Conservation (phyloP, 1,140 invertebrate species). For the Drosophila oshimai region DNA sequence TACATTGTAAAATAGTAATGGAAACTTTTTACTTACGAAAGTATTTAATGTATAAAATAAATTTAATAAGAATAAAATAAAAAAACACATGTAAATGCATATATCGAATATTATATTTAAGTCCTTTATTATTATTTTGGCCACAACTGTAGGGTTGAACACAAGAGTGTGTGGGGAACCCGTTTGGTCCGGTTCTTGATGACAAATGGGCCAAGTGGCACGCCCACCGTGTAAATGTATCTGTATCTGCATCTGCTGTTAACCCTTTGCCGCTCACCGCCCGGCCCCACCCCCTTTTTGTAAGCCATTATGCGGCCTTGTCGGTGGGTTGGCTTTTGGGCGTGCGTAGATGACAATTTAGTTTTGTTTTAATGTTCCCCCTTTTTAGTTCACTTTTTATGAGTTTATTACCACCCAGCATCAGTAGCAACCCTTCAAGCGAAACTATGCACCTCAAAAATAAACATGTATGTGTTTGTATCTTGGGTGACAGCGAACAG, state of each 20-base stretch:
- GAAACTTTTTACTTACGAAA: no score
- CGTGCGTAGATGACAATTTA: slow-evolving; percentile 73
- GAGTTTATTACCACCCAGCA: slow-evolving; percentile 73
- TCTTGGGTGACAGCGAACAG: not conserved
- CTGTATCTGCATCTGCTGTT: slow-evolving; percentile 39
- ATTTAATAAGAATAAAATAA: no score
- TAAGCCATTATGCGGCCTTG: slow-evolving; percentile 65
- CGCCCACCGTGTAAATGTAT: slow-evolving; percentile 56
- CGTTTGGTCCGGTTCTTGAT: slow-evolving; percentile 66
- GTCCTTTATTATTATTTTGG: not conserved
- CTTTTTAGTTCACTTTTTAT: slow-evolving; percentile 64
- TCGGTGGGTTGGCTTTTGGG: slow-evolving; percentile 42
- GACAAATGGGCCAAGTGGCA: slow-evolving; percentile 68
- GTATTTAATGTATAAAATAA: no score
- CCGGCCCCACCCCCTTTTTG: slow-evolving; percentile 16
- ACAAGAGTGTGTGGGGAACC: slow-evolving; percentile 24
- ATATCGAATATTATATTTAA: no score
- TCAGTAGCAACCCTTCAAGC: slow-evolving; percentile 14
- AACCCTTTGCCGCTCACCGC: slow-evolving; percentile 29
- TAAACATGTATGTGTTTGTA: slow-evolving; percentile 30
- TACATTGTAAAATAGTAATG: no score
- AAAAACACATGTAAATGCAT: no score
- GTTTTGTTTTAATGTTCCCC: slow-evolving; percentile 77
- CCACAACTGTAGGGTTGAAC: not conserved
- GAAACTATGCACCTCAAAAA: slow-evolving; percentile 7